Percentiles rank a stretch among this genome's conserved stretches.
These are phyloP conservation scores for Dryobota labecula DNA, from an alignment of 2,888 invertebrate species.

Conservation along the genomic window DNA sequence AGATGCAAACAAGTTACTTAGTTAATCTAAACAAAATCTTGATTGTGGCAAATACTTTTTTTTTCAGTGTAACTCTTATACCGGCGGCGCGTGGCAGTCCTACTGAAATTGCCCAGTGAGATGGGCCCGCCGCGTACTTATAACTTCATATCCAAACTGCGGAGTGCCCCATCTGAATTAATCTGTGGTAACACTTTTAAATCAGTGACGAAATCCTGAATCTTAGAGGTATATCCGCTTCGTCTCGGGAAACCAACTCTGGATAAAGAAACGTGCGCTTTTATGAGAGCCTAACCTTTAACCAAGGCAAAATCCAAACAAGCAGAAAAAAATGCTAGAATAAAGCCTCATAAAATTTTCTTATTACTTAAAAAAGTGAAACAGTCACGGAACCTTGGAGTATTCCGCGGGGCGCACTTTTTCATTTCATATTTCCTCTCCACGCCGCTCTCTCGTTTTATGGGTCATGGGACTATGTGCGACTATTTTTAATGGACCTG, in stretches of 20 bases:
- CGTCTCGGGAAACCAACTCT: neutral
- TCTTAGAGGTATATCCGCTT: neutral
- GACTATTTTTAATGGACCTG: conserved; percentile 89
- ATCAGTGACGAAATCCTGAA: neutral
- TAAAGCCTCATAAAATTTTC: conserved; percentile 41
- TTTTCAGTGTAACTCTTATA: too few relatives aligned
- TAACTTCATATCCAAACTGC: too few relatives aligned
- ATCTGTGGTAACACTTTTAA: neutral
- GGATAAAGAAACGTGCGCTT: neutral
- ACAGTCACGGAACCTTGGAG: conserved; percentile 67
- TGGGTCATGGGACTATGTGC: conserved; percentile 90
- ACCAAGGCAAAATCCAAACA: neutral
- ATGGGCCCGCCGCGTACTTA: too few relatives aligned
- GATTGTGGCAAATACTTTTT: too few relatives aligned
- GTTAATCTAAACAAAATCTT: too few relatives aligned
- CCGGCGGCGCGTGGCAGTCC: too few relatives aligned
- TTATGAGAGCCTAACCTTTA: conserved; percentile 13
- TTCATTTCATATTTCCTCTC: conserved; percentile 87
- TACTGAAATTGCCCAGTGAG: too few relatives aligned
- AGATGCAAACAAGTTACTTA: too few relatives aligned
- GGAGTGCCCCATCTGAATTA: too few relatives aligned
- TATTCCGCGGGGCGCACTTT: conserved; percentile 73
- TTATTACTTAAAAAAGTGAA: conserved; percentile 51
- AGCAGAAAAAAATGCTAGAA: conserved; percentile 30
- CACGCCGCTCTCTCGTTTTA: conserved; percentile 88